These are phyloP conservation scores for Beris morrisii DNA, from an alignment of 2,888 invertebrate genomes.

Conservation along the genomic window DNA sequence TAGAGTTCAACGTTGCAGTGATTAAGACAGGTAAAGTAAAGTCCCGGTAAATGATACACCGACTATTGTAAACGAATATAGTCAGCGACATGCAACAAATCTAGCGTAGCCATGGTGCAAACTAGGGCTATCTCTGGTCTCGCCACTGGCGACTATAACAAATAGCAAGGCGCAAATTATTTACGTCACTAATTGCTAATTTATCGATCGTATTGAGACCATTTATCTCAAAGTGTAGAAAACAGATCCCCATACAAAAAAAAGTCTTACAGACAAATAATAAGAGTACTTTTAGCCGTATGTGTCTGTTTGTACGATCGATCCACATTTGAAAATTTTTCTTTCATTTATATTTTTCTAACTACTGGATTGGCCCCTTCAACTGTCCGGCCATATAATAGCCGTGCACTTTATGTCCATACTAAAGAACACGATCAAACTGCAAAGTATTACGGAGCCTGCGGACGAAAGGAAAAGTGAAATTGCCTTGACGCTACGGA, in stretches of 20 bases:
- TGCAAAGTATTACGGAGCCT: slow-evolving; percentile 6
- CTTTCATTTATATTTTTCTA: not conserved
- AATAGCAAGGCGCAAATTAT: slow-evolving; percentile 24
- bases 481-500: not conserved
- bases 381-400: slow-evolving; percentile 5
- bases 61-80: not conserved
- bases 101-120: slow-evolving; percentile 13
- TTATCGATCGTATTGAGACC: slow-evolving; percentile 29
- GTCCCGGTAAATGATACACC: not conserved
- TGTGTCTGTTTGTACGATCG: slow-evolving; percentile 15
- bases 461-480: too few relatives aligned
- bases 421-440: slow-evolving; percentile 19
- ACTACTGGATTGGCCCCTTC: slow-evolving; percentile 2
- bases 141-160: too few relatives aligned
- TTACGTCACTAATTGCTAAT: slow-evolving; percentile 33
- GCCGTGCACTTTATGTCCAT: slow-evolving; percentile 5
- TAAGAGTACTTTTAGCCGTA: too few relatives aligned
- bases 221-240: slow-evolving; percentile 12
- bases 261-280: slow-evolving; percentile 8
- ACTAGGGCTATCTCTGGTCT: slow-evolving; percentile 17
- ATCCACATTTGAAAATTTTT: slow-evolving; percentile 1
- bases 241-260: too few relatives aligned
- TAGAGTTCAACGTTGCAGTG: too few relatives aligned
- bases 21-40: not conserved
- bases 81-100: slow-evolving; percentile 23